Conservation (phyloP, 2,113 vertebrate genomes). For the Centropristis striata region DNA sequence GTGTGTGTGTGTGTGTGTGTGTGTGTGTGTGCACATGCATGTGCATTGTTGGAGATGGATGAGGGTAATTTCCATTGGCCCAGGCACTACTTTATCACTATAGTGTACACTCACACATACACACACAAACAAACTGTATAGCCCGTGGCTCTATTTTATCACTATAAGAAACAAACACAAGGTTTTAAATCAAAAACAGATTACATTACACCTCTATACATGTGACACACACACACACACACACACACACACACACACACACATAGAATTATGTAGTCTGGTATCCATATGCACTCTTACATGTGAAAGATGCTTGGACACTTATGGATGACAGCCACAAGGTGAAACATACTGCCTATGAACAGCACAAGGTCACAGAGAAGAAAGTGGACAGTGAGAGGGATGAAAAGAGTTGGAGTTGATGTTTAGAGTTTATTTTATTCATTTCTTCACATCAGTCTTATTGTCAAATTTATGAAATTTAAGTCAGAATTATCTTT, state of each 20-base stretch:
- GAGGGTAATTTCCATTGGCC: conserved; percentile 86
- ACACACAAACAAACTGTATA: conserved; percentile 24
- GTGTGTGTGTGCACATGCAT: not conserved
- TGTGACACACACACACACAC: conserved; percentile 3
- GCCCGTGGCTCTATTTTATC: conserved; percentile 83
- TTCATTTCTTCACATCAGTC: not conserved
- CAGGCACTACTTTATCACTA: conserved; percentile 84
- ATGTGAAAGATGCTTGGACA: not conserved
- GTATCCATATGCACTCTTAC: not conserved
- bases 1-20: conserved; percentile 11
- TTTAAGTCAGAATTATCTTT: not conserved
- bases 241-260: not conserved
- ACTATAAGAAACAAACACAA: conserved; percentile 79
- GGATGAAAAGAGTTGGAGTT: not conserved
- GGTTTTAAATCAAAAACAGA: conserved; percentile 71
- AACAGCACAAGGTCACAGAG: conserved; percentile 18
- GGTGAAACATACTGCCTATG: conserved; percentile 10
- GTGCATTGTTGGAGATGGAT: conserved; percentile 80
- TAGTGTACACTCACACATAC: conserved; percentile 73
- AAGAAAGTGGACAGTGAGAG: not conserved
- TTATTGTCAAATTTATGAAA: not conserved
- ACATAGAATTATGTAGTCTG: not conserved
- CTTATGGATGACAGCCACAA: conserved; percentile 12
- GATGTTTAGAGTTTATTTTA: not conserved
- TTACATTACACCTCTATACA: conserved; percentile 46